A percentile compares a stretch with the other conserved stretches of the same genome.
phyloP scores from a whole-genome alignment of 2,113 vertebrate species.

The Caretta caretta region DNA sequence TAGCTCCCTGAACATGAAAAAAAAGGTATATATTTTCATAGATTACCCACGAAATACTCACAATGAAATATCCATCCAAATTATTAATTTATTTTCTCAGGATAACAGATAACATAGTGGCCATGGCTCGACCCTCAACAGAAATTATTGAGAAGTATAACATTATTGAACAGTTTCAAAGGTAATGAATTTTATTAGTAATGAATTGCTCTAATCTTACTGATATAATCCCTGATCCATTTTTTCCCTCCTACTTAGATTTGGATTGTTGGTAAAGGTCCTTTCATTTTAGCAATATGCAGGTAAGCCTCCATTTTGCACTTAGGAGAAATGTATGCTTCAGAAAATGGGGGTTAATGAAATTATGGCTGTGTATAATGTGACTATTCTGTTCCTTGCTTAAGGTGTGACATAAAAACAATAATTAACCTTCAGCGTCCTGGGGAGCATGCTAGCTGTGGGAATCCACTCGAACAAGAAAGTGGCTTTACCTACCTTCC shows the following conservation, averaged over 20 bases:
- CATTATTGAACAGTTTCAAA: constrained; percentile 92
- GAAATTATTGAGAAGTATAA: constrained; percentile 93
- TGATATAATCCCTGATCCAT: background rate
- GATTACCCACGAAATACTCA: background rate
- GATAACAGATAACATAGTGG: constrained; percentile 95
- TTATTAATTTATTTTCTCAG: constrained; percentile 73
- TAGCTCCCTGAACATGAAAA: background rate
- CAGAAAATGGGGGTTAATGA: constrained; percentile 16
- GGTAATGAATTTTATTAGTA: constrained; percentile 74
- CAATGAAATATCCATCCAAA: background rate
- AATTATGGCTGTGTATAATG: constrained; percentile 19
- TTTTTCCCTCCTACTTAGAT: constrained; percentile 39
- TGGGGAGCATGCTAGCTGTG: constrained; percentile 97
- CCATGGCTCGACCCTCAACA: constrained; percentile 96
- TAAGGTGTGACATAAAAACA: constrained; percentile 92
- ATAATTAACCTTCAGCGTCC: constrained; percentile 97
- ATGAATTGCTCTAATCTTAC: background rate
- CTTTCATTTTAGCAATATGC: constrained; percentile 49
- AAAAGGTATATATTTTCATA: background rate
- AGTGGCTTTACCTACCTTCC: constrained; percentile 96
- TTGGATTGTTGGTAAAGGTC: constrained; percentile 42
- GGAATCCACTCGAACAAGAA: constrained; percentile 91
- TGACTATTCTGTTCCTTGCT: constrained; percentile 65
- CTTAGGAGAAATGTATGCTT: constrained; percentile 40
- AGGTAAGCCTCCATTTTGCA: constrained; percentile 48